phyloP scores from a whole-genome alignment of 2,113 vertebrate species.

The Urocolius indicus region DNA sequence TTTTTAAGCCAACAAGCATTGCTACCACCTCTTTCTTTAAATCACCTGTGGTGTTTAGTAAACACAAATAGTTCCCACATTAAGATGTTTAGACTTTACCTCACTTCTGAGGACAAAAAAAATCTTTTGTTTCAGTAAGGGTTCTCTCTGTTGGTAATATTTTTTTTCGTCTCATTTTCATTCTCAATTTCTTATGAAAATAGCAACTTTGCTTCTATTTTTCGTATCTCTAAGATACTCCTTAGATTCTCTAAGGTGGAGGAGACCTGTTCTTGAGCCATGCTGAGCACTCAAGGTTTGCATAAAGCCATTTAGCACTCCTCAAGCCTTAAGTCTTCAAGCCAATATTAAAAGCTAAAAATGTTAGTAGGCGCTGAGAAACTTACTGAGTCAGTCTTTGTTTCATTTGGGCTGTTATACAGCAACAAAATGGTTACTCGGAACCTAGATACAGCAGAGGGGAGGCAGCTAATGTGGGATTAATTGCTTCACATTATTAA shows the following conservation, averaged over 20 bases:
- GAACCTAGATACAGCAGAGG: neutral
- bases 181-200: neutral
- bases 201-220: neutral
- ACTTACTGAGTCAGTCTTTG: neutral
- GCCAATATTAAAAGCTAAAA: neutral
- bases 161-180: neutral
- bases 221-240: too few species aligned
- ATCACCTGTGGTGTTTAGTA: neutral
- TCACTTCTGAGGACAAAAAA: neutral
- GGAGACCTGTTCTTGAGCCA: neutral
- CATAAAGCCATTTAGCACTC: rapidly evolving
- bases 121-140: neutral
- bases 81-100: neutral
- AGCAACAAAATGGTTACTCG: neutral
- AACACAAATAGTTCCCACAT: neutral
- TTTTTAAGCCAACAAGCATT: neutral
- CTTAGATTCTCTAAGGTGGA: neutral
- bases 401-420: neutral
- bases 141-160: neutral
- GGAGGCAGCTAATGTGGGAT: neutral
- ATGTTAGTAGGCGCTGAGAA: neutral
- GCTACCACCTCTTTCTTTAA: neutral
- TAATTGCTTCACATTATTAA: neutral
- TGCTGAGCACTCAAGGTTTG: neutral
- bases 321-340: neutral